A percentile compares a stretch with the other conserved stretches of the same genome.
Conservation (phyloP, 2,888 invertebrate genomes). For the Pollenia angustigena region DNA sequence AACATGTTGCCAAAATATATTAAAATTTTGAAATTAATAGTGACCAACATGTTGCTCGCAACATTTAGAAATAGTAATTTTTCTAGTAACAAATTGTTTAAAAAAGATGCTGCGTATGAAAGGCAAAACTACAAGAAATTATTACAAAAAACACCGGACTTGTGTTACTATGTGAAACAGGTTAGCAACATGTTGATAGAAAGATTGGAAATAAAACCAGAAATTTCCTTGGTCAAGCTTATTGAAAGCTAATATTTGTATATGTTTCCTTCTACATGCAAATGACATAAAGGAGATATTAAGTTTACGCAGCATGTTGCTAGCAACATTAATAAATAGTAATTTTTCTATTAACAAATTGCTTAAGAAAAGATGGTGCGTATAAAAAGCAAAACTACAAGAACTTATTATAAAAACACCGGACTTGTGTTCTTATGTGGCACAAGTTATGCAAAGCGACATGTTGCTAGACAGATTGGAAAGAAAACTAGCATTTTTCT, state of each 20-base stretch:
- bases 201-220: background rate
- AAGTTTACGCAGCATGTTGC: background rate
- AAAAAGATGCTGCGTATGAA: no score
- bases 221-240: background rate
- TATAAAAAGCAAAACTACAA: no score
- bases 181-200: conserved; percentile 37
- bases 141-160: no score
- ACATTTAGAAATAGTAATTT: background rate
- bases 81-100: background rate
- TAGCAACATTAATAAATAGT: background rate
- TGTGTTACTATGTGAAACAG: no score
- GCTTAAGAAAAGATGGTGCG: no score
- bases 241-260: no score
- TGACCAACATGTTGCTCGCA: conserved; percentile 11
- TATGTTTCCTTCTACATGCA: background rate
- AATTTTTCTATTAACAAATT: no score
- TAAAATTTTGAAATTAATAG: no score
- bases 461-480: conserved; percentile 32
- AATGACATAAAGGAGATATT: no score
- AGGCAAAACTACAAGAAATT: no score
- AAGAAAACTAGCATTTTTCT: background rate
- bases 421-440: no score
- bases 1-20: background rate
- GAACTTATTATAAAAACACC: no score
- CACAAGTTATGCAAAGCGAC: background rate